Evolutionary conservation across 2,797 vertebrate species (phyloP).

Genomic region (Lepidocolaptes lacrymiger): DNA sequence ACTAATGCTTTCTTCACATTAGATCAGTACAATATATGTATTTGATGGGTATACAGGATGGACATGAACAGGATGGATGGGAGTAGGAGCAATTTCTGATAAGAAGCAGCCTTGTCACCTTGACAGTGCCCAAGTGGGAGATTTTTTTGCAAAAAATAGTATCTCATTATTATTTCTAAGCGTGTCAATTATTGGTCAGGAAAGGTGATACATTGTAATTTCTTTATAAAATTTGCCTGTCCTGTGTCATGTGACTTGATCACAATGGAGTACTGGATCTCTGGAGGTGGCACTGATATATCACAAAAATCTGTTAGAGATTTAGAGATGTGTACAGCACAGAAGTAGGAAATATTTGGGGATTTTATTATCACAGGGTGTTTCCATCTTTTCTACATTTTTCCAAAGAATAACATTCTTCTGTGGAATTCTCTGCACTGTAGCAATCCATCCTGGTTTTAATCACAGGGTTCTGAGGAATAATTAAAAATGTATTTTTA

Average conservation of each 20-base stretch:
- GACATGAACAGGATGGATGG: accelerated
- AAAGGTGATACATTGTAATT: neutral
- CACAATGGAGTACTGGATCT: neutral
- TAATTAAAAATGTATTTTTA: neutral
- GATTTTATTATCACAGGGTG: neutral
- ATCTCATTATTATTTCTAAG: neutral
- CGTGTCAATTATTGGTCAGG: neutral
- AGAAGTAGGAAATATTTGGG: neutral
- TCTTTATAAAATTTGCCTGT: neutral
- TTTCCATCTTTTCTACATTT: neutral
- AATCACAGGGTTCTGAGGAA: neutral
- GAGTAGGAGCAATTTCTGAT: neutral
- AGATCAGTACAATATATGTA: neutral
- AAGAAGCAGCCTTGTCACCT: neutral
- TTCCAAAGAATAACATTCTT: neutral
- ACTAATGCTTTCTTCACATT: neutral
- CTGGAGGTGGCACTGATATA: accelerated
- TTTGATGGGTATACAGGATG: neutral
- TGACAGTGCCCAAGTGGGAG: neutral
- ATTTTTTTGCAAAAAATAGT: neutral
- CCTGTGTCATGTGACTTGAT: neutral
- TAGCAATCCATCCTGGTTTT: neutral
- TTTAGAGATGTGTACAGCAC: neutral
- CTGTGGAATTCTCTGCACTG: neutral
- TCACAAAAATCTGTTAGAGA: neutral